phyloP scores from a whole-genome alignment of 2,888 invertebrate species.

The Ophioninae sp. region DNA sequence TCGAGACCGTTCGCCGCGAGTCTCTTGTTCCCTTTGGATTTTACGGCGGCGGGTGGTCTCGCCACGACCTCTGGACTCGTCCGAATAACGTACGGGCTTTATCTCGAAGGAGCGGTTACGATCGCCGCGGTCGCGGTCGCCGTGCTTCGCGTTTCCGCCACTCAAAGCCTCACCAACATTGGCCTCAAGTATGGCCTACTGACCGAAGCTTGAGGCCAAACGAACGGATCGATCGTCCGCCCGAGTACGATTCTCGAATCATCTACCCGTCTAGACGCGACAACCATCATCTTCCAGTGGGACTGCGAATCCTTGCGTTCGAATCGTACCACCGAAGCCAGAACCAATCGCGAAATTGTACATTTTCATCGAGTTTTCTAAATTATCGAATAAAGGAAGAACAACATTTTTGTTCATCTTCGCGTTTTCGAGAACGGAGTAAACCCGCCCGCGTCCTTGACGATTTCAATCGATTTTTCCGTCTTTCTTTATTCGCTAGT shows the following conservation, averaged over 20 bases:
- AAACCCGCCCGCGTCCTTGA: too few species aligned
- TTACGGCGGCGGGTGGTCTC: constrained; percentile 87
- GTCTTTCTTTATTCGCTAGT: too few species aligned
- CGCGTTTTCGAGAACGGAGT: not conserved
- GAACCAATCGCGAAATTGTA: not conserved
- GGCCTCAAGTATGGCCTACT: constrained; percentile 83
- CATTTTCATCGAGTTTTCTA: not conserved
- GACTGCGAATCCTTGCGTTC: constrained; percentile 4
- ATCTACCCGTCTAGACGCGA: too few species aligned
- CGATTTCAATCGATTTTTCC: too few species aligned
- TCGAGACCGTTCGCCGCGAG: constrained; percentile 82
- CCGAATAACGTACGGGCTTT: constrained; percentile 85
- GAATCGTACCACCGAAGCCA: constrained; percentile 61
- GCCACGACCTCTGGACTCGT: constrained; percentile 84
- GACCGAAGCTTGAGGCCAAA: constrained; percentile 79
- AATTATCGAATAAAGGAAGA: not conserved
- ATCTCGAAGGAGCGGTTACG: constrained; percentile 86
- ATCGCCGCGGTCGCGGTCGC: constrained; percentile 85
- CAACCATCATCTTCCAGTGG: not conserved
- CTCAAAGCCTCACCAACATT: constrained; percentile 82
- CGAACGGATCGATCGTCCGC: constrained; percentile 38
- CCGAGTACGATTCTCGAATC: too few species aligned
- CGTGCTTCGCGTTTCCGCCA: constrained; percentile 84
- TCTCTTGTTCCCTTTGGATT: constrained; percentile 86
- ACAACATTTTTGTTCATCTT: not conserved